Percentiles rank a stretch among this genome's conserved stretches.
phyloP scores from a whole-genome alignment of 2,113 vertebrate genomes.

The Apeltes quadracus region DNA sequence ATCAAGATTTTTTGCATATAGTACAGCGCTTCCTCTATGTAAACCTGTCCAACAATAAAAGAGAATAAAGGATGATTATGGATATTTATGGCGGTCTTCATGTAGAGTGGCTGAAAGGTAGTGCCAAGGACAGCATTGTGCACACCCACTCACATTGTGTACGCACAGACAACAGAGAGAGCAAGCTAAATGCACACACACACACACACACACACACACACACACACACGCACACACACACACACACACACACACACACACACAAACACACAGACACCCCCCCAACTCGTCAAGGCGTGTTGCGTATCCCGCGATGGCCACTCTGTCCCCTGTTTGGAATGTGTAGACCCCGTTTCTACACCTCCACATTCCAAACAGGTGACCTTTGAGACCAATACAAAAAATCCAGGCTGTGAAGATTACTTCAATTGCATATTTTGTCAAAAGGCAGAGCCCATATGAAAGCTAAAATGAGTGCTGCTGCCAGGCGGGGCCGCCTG shows the following conservation, averaged over 20 bases:
- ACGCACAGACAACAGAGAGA: constrained; percentile 3
- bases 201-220: constrained; percentile 3
- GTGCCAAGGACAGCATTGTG: background rate
- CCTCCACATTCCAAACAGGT: constrained; percentile 45
- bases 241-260: too few species aligned
- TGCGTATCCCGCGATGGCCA: constrained; percentile 7
- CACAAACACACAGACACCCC: background rate
- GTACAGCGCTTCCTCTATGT: background rate
- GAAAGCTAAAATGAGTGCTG: constrained; percentile 56
- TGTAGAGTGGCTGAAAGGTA: constrained; percentile 29
- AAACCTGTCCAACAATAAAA: constrained; percentile 31
- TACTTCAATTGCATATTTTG: constrained; percentile 57
- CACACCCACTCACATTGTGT: background rate
- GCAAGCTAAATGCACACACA: constrained; percentile 20
- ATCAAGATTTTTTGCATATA: constrained; percentile 7
- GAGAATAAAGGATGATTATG: constrained; percentile 57
- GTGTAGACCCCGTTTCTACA: constrained; percentile 12
- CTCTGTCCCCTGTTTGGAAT: background rate
- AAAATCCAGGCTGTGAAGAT: constrained; percentile 62
- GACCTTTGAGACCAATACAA: constrained; percentile 68
- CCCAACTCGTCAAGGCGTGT: constrained; percentile 25
- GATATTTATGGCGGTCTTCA: constrained; percentile 63
- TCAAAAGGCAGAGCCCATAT: constrained; percentile 64
- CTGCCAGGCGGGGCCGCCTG: constrained; percentile 57
- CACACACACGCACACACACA: background rate